A percentile compares a stretch with the other conserved stretches of the same genome.
Conservation (phyloP, 2,113 vertebrate genomes). For the Tragelaphus imberbis region DNA sequence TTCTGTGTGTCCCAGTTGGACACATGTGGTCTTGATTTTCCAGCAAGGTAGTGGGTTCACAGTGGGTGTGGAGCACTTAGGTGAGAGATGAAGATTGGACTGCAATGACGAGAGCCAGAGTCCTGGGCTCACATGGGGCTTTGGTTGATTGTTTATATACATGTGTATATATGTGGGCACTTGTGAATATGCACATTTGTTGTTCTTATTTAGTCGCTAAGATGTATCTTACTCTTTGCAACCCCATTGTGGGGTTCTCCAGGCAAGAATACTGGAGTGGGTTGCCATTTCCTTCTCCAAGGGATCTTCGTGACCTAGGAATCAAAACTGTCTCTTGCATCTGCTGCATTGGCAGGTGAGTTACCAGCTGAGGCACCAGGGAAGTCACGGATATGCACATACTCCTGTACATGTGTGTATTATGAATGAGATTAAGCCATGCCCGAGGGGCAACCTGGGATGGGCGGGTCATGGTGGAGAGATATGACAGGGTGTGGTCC, state of each 20-base stretch:
- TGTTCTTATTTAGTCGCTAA: background rate
- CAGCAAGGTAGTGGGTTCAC: rapidly evolving
- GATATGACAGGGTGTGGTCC: too few species aligned
- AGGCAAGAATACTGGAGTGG: background rate
- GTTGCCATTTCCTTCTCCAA: background rate
- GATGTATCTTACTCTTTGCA: background rate
- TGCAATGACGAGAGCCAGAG: rapidly evolving
- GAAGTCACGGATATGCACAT: background rate
- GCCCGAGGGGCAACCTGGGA: too few species aligned
- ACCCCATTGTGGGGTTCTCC: background rate
- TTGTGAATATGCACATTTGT: background rate
- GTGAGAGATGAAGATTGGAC: rapidly evolving
- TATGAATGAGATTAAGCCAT: background rate
- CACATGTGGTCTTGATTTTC: rapidly evolving
- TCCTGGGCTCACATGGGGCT: rapidly evolving
- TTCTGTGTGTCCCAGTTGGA: background rate
- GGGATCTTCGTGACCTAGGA: background rate
- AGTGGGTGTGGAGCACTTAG: rapidly evolving
- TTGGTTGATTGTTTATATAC: rapidly evolving
- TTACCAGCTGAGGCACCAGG: background rate
- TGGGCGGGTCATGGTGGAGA: too few species aligned
- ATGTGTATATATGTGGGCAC: background rate
- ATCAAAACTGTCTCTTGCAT: background rate
- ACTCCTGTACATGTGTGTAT: background rate
- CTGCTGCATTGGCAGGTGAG: background rate